Evolutionary conservation across 1,140 invertebrate genomes (phyloP).

Genomic region (Papilio glaucus): DNA sequence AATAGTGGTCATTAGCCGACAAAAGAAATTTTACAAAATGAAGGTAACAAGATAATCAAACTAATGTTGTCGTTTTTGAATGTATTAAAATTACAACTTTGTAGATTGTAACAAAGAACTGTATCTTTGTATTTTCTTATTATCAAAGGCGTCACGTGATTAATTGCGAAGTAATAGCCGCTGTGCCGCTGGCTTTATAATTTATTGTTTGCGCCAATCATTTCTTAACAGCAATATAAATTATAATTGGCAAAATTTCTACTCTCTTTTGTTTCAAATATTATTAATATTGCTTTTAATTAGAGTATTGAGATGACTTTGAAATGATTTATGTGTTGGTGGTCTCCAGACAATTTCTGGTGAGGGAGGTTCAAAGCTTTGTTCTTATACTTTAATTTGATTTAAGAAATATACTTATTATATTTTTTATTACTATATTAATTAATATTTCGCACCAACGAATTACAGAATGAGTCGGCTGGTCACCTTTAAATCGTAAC

Average conservation of each 20-base stretch:
- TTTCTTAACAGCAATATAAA: neutral
- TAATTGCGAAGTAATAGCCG: neutral
- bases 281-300: conserved; percentile 1
- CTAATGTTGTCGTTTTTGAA: neutral
- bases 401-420: too few relatives aligned
- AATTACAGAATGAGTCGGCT: too few relatives aligned
- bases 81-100: neutral
- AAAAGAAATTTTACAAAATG: neutral
- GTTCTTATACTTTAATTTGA: too few relatives aligned
- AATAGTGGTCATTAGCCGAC: too few relatives aligned
- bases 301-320: neutral
- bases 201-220: conserved; percentile 11
- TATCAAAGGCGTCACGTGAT: neutral
- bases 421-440: too few relatives aligned
- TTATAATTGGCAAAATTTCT: conserved; percentile 6
- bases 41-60: neutral
- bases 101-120: neutral
- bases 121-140: neutral
- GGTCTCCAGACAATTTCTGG: neutral
- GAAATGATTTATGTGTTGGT: neutral
- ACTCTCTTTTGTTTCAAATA: neutral
- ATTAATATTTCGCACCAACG: too few relatives aligned
- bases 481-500: too few relatives aligned
- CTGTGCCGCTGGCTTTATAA: neutral
- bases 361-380: too few relatives aligned